Evolutionary conservation across 2,113 vertebrate genomes (phyloP), one percentile per base, ranked within the genome.

Genomic region (Platysteira castanea): DNA sequence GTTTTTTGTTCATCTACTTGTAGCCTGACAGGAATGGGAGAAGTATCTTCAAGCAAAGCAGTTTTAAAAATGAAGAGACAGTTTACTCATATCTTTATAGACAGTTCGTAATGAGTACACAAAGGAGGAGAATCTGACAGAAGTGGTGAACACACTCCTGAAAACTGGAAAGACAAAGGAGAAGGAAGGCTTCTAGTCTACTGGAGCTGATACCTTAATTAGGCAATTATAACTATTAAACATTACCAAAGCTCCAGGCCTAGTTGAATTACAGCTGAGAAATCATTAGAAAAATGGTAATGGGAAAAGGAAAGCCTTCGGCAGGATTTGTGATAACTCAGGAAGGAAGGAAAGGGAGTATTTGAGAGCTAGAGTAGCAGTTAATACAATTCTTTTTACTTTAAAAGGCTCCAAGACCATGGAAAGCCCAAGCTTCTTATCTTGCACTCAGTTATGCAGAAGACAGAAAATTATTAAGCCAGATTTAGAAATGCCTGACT

Each of bases 181-280:
- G 54, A 73, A 56, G 46, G 61, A 41, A 79, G 26, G 50, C 39
- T 67, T 65, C 65, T 67, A 80, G 52, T 93, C 81, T 89, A 49
- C 46, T n/a, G 44, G 56, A 84, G 61, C 88, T 65, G 75, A 95
- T 90, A 84, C 77, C 74, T 93, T 97, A 96, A 96, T 96, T 95
- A 97, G 91, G 82, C 79, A 96, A 95, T 97, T 97, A 87, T 60
- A 93, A 46, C 89, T 88, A 90, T 80, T 91, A 96, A 95, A 77
- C 64, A 74, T 15, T 64, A 54, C 90, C 79, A 95, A 94, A 96
- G 90, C 93, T 96, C 46, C 73, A 94, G 93, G 82, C 84, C 82
- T 74, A 31, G 75, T 41, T 70, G 47, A 96, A 94, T 84, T 95
- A 71, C 70, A 96, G 85, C 69, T 61, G 90, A 95, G 65, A 93